Evolutionary conservation across 1,140 invertebrate genomes (phyloP), one percentile per base, ranked within the genome.

Genomic region (Andricus grossulariae): DNA sequence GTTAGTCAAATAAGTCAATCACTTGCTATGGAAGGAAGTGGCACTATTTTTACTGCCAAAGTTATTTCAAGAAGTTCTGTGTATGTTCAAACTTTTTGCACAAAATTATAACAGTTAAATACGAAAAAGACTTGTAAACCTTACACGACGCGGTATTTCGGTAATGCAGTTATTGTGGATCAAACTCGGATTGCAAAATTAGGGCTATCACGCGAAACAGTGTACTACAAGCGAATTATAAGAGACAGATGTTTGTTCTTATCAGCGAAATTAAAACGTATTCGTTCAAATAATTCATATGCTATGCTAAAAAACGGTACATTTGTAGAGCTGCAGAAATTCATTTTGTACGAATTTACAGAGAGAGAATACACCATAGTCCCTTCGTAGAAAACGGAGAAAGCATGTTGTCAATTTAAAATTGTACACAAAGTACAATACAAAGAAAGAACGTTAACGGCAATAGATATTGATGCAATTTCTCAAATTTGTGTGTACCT

Each of bases 221-320:
- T n/a, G n/a, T n/a, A n/a, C n/a, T n/a, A n/a, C n/a, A n/a, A n/a
- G n/a, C n/a, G n/a, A n/a, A n/a, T n/a, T n/a, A n/a, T n/a, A n/a
- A n/a, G n/a, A n/a, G 16, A 72, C n/a, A 72, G 32, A 50, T 72
- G 71, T 10, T 50, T 72, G 19, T 72, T 72, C 50, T 50, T 13
- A 10, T 72, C 71, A 45, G 50, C n/a, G 8, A 50, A 12, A 50
- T 50, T 50, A 50, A 72, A 72, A 19, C 71, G 39, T 49, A 5
- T n/a, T 18, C 39, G 71, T 50, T 72, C 71, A 16, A 50, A 72
- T 18, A 72, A 72, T 18, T 13, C 25, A 3, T 72, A 49, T 50
- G 71, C 71, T 50, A 18, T 45, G n/a, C 15, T 50, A 16, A 5
- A 72, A 50, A 50, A 50, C 50, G 71, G 71, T 50, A 50, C 49